phyloP scores from a whole-genome alignment of 2,113 vertebrate species.

The Fukomys damarensis region DNA sequence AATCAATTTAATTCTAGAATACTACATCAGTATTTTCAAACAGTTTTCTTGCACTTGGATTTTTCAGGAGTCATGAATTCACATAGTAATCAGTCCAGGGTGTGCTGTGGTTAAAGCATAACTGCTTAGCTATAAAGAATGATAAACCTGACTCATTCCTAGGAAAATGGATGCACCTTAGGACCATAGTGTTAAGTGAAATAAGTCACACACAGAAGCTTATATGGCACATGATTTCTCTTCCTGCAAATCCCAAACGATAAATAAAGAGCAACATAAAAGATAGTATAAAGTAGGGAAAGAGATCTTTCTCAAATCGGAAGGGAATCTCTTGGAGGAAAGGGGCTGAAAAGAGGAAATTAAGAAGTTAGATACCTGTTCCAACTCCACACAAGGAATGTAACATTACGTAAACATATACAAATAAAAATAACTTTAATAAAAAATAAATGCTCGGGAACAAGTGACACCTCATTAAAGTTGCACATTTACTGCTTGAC shows the following conservation, averaged over 20 bases:
- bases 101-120: background rate
- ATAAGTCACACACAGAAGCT: background rate
- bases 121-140: background rate
- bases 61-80: conserved; percentile 11
- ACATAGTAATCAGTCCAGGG: background rate
- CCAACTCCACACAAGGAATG: background rate
- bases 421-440: background rate
- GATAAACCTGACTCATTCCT: background rate
- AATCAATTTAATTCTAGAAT: background rate
- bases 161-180: background rate
- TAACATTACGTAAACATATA: background rate
- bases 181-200: background rate
- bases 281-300: background rate
- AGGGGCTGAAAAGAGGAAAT: background rate
- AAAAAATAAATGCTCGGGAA: background rate
- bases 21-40: background rate
- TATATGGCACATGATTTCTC: background rate
- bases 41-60: background rate
- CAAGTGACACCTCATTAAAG: background rate
- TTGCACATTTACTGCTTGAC: background rate
- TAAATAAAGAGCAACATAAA: background rate
- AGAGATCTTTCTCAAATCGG: background rate
- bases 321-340: background rate
- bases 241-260: background rate
- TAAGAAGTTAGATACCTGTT: background rate